Evolutionary conservation across 1,140 invertebrate species (phyloP), one percentile per base, ranked within the genome.

Genomic region (Bombus cullumanus): DNA sequence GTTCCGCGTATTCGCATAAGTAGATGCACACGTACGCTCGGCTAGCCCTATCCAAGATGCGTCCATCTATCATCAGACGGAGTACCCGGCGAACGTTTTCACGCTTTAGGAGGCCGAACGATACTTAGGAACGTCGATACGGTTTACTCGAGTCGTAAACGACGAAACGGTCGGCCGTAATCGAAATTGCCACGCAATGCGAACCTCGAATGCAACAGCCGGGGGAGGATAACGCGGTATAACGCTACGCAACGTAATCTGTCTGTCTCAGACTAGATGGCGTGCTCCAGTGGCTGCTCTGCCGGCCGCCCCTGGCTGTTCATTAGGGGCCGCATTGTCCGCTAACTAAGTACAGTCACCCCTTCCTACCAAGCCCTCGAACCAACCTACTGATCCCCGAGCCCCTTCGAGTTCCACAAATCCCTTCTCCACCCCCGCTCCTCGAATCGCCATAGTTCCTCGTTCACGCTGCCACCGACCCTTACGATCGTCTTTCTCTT

Each of bases 291-390:
- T 90, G 91, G 92, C 92, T 93, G 90, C 83, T 87, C 89, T 87
- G 80, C 89, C 92, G 91, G 93, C 92, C 93, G 94, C 94, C 94
- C 93, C 94, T 93, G 94, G 94, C 94, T 95, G 94, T 95, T 95
- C 94, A 94, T 95, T 95, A 95, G 94, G 93, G 94, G 93, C 92
- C 92, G 93, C 94, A 95, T 95, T 95, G 94, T 95, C 95, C 94
- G 94, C 92, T 95, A 95, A 95, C 95, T 95, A 95, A 95, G 95
- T 95, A 94, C 94, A 93, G 91, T 91, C 91, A 86, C 83, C 86
- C 89, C 90, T 90, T 88, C 90, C 87, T 88, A 92, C 87, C 89
- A 15, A 86, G 85, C 87, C 90, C 89, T 89, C 92, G 91, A 89
- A 89, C 89, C 88, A 88, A 90, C 91, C 88, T 88, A 89, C 88